Evolutionary conservation across 2,888 invertebrate species (phyloP), one percentile per base, ranked within the genome.

Genomic region (Diplazon laetatorius): DNA sequence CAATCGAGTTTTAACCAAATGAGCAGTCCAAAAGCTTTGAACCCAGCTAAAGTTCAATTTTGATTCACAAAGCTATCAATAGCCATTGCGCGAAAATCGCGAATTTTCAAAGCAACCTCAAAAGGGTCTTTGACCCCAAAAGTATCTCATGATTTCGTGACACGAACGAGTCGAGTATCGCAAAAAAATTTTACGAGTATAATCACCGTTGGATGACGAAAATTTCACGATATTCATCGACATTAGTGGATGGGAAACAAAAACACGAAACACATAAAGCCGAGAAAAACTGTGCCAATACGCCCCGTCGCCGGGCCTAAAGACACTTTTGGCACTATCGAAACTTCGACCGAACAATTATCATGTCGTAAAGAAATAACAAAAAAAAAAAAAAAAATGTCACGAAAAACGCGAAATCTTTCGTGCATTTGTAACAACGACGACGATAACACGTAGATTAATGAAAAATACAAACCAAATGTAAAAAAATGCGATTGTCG

Each of bases 401-500:
- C 22, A 44, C 6, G 35, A 30, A 5, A 3, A 39, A 35, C 2
- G 12, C n/a, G 6, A 48, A 3, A 10, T 63, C 25, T 18, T 10
- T 12, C 16, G 37, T n/a, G 4, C 10, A 42, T 39, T 12, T n/a
- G 44, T 39, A 62, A 22, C 37, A n/a, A 16, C 25, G 1, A 42
- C 12, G 60, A 30, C 10, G 1, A 10, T 52, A n/a, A n/a, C n/a
- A 4, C 37, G n/a, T 20, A 18, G 37, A 20, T 70, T n/a, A n/a
- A 10, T 50, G 25, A 50, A 35, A 63, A 63, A 63, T 63, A 72
- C 39, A 50, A 50, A 60, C 50, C 37, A 14, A 60, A 60, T 50
- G 59, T n/a, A 6, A 76, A 74, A 74, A 66, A 68, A 55, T 37
- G 68, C 68, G 30, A 37, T 2, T 30, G 30, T 30, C 39, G 39